phyloP scores from a whole-genome alignment of 2,113 vertebrate genomes.

The Rhizomys pruinosus region DNA sequence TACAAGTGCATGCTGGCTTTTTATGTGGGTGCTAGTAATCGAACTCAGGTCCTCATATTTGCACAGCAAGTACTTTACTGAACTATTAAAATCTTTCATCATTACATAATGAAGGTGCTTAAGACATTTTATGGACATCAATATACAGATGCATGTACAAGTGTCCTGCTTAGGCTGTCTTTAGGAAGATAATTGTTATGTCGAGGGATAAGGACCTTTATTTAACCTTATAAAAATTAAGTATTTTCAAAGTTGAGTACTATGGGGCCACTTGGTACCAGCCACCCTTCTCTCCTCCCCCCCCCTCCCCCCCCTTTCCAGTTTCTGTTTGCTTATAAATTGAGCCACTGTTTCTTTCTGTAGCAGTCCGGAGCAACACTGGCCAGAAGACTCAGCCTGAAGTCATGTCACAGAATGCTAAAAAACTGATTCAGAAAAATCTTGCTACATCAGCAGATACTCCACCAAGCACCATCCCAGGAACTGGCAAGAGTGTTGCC shows the following conservation, averaged over 20 bases:
- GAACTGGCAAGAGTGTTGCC: conserved; percentile 92
- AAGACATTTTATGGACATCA: neutral
- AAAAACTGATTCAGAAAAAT: conserved; percentile 94
- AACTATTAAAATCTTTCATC: neutral
- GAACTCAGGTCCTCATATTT: too few relatives aligned
- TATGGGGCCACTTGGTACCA: neutral
- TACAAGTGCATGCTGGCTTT: neutral
- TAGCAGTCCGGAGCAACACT: conserved; percentile 95
- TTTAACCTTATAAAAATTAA: conserved; percentile 3
- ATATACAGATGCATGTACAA: neutral
- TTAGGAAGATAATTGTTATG: neutral
- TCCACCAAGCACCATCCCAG: conserved; percentile 91
- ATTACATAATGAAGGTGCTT: neutral
- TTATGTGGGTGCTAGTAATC: neutral
- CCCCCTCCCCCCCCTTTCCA: fast-evolving
- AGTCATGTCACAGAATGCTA: conserved; percentile 97
- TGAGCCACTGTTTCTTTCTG: conserved; percentile 47
- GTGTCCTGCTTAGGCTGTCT: neutral
- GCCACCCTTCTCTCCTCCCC: neutral
- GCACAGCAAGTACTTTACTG: too few relatives aligned
- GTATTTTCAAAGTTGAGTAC: neutral
- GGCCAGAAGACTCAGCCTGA: conserved; percentile 97
- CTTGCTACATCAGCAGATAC: conserved; percentile 96
- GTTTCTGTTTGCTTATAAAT: conserved; percentile 40
- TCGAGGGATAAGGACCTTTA: conserved; percentile 38